A percentile compares a stretch with the other conserved stretches of the same genome.
Evolutionary conservation across 2,113 vertebrate species (phyloP).

Genomic region (Tamias sibiricus): DNA sequence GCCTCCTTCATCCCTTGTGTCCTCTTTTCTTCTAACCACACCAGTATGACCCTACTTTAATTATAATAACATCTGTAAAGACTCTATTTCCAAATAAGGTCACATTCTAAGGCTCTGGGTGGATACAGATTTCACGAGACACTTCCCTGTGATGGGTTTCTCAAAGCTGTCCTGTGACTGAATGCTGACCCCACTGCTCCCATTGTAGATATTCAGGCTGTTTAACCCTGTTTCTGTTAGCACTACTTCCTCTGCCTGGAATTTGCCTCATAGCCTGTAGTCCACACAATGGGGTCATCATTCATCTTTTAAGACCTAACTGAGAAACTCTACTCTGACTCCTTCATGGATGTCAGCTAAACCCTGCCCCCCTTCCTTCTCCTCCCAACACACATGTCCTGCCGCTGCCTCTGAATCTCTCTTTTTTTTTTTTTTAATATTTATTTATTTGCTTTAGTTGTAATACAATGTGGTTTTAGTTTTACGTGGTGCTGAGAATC

Average conservation of each 20-base stretch:
- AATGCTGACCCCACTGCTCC: not conserved
- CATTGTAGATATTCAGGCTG: rapidly evolving
- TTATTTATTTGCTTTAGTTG: too few relatives aligned
- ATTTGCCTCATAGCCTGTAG: not conserved
- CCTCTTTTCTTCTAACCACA: not conserved
- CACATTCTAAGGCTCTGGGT: not conserved
- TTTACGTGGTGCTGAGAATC: too few relatives aligned
- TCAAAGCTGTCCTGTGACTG: not conserved
- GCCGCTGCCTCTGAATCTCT: not conserved
- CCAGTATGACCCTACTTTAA: not conserved
- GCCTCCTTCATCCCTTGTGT: too few relatives aligned
- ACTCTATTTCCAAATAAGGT: not conserved
- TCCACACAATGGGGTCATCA: not conserved
- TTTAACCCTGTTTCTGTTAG: not conserved
- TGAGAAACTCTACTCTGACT: not conserved
- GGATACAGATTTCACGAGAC: not conserved
- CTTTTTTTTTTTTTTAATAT: too few relatives aligned
- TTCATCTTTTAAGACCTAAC: not conserved
- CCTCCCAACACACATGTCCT: rapidly evolving
- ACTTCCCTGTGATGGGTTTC: not conserved
- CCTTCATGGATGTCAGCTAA: not conserved
- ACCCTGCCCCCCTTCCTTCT: too few relatives aligned
- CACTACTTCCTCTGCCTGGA: not conserved
- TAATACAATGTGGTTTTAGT: too few relatives aligned
- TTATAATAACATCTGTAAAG: not conserved